Evolutionary conservation across 37 sponge, comb jelly and placozoan species (phyloP).

Genomic region (Axinella damicornis): DNA sequence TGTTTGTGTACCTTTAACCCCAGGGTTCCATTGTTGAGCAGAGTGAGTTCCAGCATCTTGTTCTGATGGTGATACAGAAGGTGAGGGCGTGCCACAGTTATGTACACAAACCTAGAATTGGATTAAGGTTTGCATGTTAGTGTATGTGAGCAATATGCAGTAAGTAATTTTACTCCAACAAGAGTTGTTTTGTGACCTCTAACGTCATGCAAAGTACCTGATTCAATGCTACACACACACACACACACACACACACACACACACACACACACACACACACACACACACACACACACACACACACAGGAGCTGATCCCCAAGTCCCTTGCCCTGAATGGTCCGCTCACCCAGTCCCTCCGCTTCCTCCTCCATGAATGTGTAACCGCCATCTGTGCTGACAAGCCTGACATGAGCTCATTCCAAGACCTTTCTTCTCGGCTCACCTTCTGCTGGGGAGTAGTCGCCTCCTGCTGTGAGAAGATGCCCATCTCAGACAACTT

Average conservation of each 20-base stretch:
- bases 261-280: no score
- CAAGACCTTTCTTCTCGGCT: conserved; percentile 32
- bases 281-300: no score
- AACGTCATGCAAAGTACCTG: no score
- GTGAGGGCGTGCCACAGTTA: neutral
- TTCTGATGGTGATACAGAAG: conserved; percentile 43
- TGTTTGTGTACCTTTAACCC: no score
- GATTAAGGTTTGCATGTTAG: no score
- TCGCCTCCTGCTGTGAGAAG: conserved; percentile 44
- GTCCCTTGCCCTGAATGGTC: conserved; percentile 25
- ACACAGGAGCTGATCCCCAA: conserved; percentile 59
- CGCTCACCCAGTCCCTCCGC: conserved; percentile 22
- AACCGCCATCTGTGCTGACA: conserved; percentile 11
- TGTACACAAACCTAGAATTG: no score
- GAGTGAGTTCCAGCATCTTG: conserved; percentile 52
- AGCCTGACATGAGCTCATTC: conserved; percentile 15
- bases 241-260: neutral
- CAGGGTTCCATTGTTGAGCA: conserved; percentile 32
- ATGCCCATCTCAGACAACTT: conserved; percentile 39
- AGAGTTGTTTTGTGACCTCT: no score
- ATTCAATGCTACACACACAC: neutral
- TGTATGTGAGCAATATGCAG: no score
- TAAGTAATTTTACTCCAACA: no score
- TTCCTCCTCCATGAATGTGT: conserved; percentile 40
- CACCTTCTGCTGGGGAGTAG: conserved; percentile 55